Percentiles rank a stretch among this genome's conserved stretches.
These are phyloP conservation scores for Trichonephila clavipes DNA, from an alignment of 1,140 invertebrate genomes.

Conservation along the genomic window DNA sequence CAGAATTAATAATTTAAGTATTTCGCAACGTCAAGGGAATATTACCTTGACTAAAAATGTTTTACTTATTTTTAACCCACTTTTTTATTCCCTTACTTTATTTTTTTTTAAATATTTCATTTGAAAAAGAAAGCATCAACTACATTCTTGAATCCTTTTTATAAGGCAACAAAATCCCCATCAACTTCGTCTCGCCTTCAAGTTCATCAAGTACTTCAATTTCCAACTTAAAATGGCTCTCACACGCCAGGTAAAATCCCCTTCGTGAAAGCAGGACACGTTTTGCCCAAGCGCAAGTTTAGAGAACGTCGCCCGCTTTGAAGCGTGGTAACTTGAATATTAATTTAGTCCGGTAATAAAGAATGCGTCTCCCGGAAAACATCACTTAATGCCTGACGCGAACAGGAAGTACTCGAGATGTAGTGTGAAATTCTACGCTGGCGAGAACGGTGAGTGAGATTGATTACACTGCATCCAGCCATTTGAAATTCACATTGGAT, in stretches of 20 bases:
- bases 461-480: background rate
- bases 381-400: conserved; percentile 15
- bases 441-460: background rate
- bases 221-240: too few species aligned
- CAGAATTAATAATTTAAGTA: too few species aligned
- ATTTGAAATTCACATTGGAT: conserved; percentile 33
- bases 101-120: too few species aligned
- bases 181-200: too few species aligned
- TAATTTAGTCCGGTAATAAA: conserved; percentile 20
- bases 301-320: background rate
- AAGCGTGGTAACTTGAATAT: conserved; percentile 5
- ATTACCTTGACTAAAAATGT: too few species aligned
- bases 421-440: conserved; percentile 23
- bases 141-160: too few species aligned
- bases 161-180: too few species aligned
- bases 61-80: too few species aligned
- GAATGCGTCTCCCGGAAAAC: background rate
- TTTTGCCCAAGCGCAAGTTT: background rate
- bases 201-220: too few species aligned
- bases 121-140: too few species aligned
- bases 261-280: background rate
- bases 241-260: background rate
- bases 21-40: too few species aligned
- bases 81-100: too few species aligned
- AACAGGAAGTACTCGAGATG: conserved; percentile 18